These are phyloP conservation scores for Cabera pusaria DNA, from an alignment of 2,888 invertebrate genomes.

Conservation along the genomic window DNA sequence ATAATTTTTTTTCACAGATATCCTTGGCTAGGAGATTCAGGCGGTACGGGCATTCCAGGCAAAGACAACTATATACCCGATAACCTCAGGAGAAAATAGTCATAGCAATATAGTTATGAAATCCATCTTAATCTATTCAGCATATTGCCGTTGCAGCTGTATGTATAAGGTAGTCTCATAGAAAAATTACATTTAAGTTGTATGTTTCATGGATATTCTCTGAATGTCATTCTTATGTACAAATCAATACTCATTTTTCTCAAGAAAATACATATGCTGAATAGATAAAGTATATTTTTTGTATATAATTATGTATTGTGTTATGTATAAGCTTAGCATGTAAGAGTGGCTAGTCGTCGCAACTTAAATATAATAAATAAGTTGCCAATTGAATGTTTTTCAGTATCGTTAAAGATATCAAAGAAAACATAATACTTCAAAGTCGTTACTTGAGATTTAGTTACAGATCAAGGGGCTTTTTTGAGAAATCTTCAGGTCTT, in stretches of 20 bases:
- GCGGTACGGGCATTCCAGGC: constrained; percentile 90
- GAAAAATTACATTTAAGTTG: constrained; percentile 5
- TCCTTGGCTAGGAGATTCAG: constrained; percentile 95
- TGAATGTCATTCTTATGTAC: constrained; percentile 7
- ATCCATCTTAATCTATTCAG: constrained; percentile 41
- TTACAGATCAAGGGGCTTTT: constrained; percentile 2
- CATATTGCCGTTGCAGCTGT: constrained; percentile 16
- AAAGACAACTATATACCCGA: constrained; percentile 92
- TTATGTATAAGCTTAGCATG: constrained; percentile 42
- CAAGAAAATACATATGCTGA: constrained; percentile 36
- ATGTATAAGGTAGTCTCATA: constrained; percentile 1
- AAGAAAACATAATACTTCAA: neutral
- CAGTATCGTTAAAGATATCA: neutral
- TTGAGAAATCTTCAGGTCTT: neutral
- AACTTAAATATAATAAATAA: constrained; percentile 19
- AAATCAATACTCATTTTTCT: constrained; percentile 21
- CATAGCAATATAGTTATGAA: constrained; percentile 26
- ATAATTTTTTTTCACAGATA: constrained; percentile 71
- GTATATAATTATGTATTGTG: constrained; percentile 41
- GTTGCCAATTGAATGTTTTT: no score
- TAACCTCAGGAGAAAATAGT: constrained; percentile 76
- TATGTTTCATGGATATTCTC: neutral
- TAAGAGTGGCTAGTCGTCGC: constrained; percentile 69
- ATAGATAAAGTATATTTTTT: constrained; percentile 45
- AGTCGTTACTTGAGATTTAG: constrained; percentile 4